phyloP scores from a whole-genome alignment of 2,113 vertebrate genomes.

The Lepus timidus region DNA sequence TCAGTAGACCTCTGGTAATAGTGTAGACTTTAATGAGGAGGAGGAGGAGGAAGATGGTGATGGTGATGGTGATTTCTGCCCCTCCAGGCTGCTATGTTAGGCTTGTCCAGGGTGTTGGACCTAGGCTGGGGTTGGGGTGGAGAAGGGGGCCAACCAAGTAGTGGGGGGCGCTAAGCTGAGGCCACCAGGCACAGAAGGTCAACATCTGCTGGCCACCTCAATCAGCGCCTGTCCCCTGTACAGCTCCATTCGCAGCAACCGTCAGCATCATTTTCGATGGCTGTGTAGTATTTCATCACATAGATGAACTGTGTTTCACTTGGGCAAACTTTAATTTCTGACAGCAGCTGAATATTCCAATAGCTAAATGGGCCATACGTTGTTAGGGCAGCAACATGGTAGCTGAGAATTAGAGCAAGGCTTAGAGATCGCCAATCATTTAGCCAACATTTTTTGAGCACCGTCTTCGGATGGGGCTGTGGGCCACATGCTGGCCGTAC shows the following conservation, averaged over 20 bases:
- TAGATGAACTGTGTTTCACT: slow-evolving; percentile 1
- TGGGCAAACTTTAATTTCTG: slow-evolving; percentile 36
- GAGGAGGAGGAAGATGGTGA: not conserved
- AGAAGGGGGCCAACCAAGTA: not conserved
- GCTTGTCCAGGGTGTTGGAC: not conserved
- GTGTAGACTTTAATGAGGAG: not conserved
- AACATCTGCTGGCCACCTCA: not conserved
- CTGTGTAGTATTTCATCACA: not conserved
- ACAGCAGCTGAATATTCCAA: not conserved
- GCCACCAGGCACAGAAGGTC: not conserved
- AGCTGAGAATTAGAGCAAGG: not conserved
- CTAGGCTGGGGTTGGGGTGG: not conserved
- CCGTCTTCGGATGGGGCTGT: not conserved
- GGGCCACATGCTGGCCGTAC: no score
- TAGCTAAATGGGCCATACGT: not conserved
- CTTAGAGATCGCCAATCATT: not conserved
- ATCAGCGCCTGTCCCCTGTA: not conserved
- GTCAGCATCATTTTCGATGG: not conserved
- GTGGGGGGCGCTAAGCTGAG: not conserved
- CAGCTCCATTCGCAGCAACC: not conserved
- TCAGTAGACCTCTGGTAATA: not conserved
- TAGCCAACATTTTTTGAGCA: not conserved
- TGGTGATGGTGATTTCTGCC: not conserved
- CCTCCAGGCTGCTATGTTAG: not conserved
- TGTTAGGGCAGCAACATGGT: not conserved